Percentiles rank a stretch among this genome's conserved stretches.
These are phyloP conservation scores for Enteromius viviparus DNA, from an alignment of 2,797 vertebrate genomes.

Conservation along the genomic window DNA sequence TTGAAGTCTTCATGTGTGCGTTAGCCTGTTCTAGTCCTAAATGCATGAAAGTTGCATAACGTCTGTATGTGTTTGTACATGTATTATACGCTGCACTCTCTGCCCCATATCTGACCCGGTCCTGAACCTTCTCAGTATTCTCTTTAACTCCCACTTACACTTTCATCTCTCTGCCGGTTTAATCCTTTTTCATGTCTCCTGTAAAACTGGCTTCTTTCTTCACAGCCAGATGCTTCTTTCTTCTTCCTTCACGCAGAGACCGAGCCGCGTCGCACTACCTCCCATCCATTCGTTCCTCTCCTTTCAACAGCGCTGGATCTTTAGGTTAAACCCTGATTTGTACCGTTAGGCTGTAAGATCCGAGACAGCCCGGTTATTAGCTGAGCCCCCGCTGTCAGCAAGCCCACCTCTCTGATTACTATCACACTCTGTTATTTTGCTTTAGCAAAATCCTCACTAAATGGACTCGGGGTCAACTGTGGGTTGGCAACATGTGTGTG, in stretches of 20 bases:
- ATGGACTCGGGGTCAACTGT: slow-evolving; percentile 36
- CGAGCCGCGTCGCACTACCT: slow-evolving; percentile 27
- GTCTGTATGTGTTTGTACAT: slow-evolving; percentile 18
- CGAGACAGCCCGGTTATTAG: slow-evolving; percentile 53
- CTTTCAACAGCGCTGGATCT: slow-evolving; percentile 52
- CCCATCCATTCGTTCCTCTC: slow-evolving; percentile 20
- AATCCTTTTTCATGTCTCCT: slow-evolving; percentile 56
- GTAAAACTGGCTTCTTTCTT: slow-evolving; percentile 55
- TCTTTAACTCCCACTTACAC: slow-evolving; percentile 53
- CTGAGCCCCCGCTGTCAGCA: slow-evolving; percentile 47
- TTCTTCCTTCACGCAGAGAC: slow-evolving; percentile 56
- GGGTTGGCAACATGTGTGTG: slow-evolving; percentile 33
- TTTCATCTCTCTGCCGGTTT: slow-evolving; percentile 62
- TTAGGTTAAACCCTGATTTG: slow-evolving; percentile 69
- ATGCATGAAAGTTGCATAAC: slow-evolving; percentile 23
- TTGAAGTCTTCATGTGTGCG: slow-evolving; percentile 23
- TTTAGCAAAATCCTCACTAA: slow-evolving; percentile 49
- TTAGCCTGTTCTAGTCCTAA: slow-evolving; percentile 22
- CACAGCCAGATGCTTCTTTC: slow-evolving; percentile 47
- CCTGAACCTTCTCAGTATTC: slow-evolving; percentile 55
- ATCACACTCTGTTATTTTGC: slow-evolving; percentile 53
- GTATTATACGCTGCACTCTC: slow-evolving; percentile 15
- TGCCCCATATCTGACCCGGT: slow-evolving; percentile 36
- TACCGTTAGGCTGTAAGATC: slow-evolving; percentile 58
- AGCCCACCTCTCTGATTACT: slow-evolving; percentile 50